Evolutionary conservation across 2,888 invertebrate species (phyloP).

Genomic region (Himalopsyche anomala): DNA sequence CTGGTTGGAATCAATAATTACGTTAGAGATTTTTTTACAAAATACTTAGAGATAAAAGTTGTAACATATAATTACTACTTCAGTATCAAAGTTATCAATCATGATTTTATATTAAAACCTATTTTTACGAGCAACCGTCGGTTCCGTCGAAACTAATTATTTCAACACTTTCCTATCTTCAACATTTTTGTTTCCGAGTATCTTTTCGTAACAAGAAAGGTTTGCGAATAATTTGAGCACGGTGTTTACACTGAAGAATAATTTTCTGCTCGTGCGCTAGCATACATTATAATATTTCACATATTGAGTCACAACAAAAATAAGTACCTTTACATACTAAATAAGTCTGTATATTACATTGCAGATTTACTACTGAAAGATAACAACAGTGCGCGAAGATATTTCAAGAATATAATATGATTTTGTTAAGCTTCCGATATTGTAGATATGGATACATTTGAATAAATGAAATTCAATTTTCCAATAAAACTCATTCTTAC

Average conservation of each 20-base stretch:
- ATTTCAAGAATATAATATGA: background rate
- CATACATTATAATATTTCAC: background rate
- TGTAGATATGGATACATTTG: background rate
- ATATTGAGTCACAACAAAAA: background rate
- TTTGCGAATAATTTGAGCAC: background rate
- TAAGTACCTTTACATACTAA: no score
- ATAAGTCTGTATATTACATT: background rate
- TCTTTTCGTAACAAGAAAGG: background rate
- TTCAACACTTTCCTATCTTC: background rate
- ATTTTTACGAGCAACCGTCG: no score
- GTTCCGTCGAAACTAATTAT: no score
- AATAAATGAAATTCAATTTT: constrained; percentile 19
- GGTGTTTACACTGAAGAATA: background rate
- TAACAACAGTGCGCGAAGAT: constrained; percentile 4
- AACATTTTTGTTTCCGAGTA: background rate
- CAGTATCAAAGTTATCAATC: no score
- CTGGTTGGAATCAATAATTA: no score
- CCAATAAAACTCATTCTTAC: background rate
- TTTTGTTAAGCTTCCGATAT: background rate
- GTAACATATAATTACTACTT: no score
- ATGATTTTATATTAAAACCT: no score
- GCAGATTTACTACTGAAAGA: constrained; percentile 1
- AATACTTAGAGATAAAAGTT: no score
- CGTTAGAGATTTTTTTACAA: no score
- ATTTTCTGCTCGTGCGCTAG: constrained; percentile 2